Evolutionary conservation across 2,888 invertebrate genomes (phyloP).

Genomic region (Andrena flavipes): DNA sequence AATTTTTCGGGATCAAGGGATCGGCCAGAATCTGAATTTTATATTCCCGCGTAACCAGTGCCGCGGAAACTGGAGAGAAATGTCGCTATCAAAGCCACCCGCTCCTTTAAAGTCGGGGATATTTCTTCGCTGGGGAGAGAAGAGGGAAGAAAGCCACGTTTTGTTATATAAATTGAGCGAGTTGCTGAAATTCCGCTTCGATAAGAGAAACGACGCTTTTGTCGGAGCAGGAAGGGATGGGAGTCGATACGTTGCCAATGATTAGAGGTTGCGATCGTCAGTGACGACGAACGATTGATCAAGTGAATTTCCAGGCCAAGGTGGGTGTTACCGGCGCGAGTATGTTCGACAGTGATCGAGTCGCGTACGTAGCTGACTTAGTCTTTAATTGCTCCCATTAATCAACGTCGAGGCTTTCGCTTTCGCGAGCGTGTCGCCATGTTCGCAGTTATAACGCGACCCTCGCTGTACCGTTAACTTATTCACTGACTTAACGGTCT

Average conservation of each 20-base stretch:
- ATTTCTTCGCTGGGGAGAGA: neutral
- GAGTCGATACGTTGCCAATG: conserved; percentile 11
- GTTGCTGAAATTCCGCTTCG: neutral
- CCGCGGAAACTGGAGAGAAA: neutral
- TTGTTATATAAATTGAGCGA: neutral
- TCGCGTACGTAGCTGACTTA: conserved; percentile 46
- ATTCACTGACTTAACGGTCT: conserved; percentile 60
- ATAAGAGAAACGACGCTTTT: neutral
- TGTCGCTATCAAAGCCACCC: neutral
- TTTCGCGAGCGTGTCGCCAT: conserved; percentile 46
- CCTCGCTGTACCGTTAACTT: conserved; percentile 51
- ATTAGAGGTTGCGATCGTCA: conserved; percentile 20
- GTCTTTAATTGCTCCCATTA: conserved; percentile 74
- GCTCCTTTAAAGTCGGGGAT: neutral
- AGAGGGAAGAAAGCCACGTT: neutral
- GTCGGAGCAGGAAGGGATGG: neutral
- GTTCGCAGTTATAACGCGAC: conserved; percentile 48
- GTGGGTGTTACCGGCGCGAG: conserved; percentile 47
- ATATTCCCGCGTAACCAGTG: neutral
- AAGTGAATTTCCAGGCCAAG: conserved; percentile 56
- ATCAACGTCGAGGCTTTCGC: conserved; percentile 72
- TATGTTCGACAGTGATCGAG: conserved; percentile 55
- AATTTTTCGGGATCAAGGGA: conserved; percentile 42
- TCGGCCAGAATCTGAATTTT: neutral
- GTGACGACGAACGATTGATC: conserved; percentile 60